These are phyloP conservation scores for Mesoclemmys tuberculata DNA, from an alignment of 2,113 vertebrate genomes.

Conservation along the genomic window DNA sequence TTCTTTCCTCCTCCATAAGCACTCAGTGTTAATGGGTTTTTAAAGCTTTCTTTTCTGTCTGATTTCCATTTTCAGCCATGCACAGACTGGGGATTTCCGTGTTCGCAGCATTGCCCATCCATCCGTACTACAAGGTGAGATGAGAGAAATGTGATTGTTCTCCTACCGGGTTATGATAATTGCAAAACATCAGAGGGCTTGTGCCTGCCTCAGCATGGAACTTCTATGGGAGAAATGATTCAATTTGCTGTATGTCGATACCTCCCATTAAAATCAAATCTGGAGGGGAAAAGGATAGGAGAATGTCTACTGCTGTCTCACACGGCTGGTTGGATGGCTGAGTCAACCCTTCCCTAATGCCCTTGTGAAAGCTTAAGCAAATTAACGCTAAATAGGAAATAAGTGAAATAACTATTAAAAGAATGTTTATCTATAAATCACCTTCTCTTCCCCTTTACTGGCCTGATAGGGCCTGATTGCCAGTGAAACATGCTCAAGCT, in stretches of 20 bases:
- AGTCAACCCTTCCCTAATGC: neutral
- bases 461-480: accelerated
- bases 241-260: neutral
- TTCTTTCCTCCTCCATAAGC: neutral
- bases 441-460: neutral
- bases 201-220: neutral
- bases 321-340: neutral
- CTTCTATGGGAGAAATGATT: neutral
- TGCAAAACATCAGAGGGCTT: neutral
- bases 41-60: neutral
- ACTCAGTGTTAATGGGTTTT: neutral
- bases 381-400: neutral
- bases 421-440: neutral
- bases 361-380: neutral
- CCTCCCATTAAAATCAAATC: neutral
- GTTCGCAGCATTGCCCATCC: neutral
- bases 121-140: neutral
- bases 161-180: accelerated
- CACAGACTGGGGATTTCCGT: neutral
- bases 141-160: neutral
- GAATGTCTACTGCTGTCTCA: neutral
- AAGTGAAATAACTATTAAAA: neutral
- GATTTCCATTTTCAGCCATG: neutral
- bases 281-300: neutral
- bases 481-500: neutral